Percentiles rank a stretch among this genome's conserved stretches.
These are phyloP conservation scores for Brevimyrus niger DNA, from an alignment of 2,113 vertebrate species.

Conservation along the genomic window DNA sequence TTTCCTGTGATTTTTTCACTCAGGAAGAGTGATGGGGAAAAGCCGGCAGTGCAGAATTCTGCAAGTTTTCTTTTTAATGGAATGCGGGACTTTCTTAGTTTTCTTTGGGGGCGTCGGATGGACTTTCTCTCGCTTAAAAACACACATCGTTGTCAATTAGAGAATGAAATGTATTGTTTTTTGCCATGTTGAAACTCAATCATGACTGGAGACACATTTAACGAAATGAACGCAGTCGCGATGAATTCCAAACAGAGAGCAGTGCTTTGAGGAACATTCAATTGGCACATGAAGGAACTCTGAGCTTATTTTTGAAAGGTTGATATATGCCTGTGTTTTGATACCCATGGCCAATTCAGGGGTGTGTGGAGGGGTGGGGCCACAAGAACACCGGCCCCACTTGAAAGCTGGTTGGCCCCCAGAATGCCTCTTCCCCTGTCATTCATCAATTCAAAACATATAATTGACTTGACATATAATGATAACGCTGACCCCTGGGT, in stretches of 20 bases:
- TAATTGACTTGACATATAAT: not conserved
- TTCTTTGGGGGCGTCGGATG: not conserved
- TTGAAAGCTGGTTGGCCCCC: not conserved
- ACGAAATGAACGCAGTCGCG: not conserved
- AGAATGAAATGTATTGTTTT: not conserved
- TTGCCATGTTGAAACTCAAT: not conserved
- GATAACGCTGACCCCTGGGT: not conserved
- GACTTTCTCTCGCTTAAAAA: not conserved
- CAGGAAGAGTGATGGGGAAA: conserved; percentile 1
- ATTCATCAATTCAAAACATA: not conserved
- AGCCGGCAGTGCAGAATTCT: not conserved
- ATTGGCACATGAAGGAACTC: not conserved
- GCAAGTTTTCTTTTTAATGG: not conserved
- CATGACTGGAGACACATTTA: not conserved
- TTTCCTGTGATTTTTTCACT: conserved; percentile 9
- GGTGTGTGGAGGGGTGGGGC: not conserved
- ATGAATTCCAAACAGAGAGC: not conserved
- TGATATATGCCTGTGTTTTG: not conserved
- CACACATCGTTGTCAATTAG: not conserved
- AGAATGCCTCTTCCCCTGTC: not conserved
- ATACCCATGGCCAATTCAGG: not conserved
- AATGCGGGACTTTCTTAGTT: not conserved
- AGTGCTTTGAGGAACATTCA: not conserved
- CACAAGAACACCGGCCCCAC: not conserved
- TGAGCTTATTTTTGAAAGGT: not conserved